A percentile compares a stretch with the other conserved stretches of the same genome.
Conservation (phyloP, 2,797 vertebrate genomes). For the Acanthurus leucopareius region DNA sequence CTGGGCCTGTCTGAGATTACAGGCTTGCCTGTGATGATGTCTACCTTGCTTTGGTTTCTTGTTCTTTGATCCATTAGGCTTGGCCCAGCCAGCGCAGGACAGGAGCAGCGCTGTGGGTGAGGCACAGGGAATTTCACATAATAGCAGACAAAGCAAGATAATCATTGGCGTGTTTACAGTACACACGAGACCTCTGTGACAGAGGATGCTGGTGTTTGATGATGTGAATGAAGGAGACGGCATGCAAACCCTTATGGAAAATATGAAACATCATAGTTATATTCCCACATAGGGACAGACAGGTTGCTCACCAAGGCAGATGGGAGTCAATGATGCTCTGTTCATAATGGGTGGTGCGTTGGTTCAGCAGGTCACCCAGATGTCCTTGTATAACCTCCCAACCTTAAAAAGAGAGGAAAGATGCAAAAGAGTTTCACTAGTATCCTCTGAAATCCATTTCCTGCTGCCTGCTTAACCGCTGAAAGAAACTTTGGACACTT, state of each 20-base stretch:
- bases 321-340: constrained; percentile 67
- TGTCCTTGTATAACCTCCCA: constrained; percentile 57
- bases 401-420: constrained; percentile 44
- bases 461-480: constrained; percentile 4
- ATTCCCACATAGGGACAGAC: constrained; percentile 26
- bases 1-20: constrained; percentile 42
- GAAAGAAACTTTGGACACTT: constrained; percentile 28
- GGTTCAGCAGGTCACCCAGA: constrained; percentile 59
- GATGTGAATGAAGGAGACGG: constrained; percentile 19
- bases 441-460: constrained; percentile 24
- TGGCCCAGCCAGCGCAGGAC: constrained; percentile 84
- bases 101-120: constrained; percentile 88
- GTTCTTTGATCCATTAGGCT: constrained; percentile 88
- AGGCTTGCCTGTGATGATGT: constrained; percentile 36
- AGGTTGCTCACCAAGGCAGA: constrained; percentile 79
- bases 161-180: constrained; percentile 52
- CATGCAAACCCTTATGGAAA: not conserved
- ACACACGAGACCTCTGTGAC: constrained; percentile 31
- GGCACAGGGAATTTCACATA: constrained; percentile 48
- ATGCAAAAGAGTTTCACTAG: constrained; percentile 32
- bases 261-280: constrained; percentile 15
- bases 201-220: constrained; percentile 18
- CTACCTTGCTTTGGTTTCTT: constrained; percentile 94
- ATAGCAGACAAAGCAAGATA: constrained; percentile 58
- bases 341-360: constrained; percentile 75